Evolutionary conservation across 35 echinoderm and acorn worm species (phyloP).

Genomic region (Ptychodera flava): DNA sequence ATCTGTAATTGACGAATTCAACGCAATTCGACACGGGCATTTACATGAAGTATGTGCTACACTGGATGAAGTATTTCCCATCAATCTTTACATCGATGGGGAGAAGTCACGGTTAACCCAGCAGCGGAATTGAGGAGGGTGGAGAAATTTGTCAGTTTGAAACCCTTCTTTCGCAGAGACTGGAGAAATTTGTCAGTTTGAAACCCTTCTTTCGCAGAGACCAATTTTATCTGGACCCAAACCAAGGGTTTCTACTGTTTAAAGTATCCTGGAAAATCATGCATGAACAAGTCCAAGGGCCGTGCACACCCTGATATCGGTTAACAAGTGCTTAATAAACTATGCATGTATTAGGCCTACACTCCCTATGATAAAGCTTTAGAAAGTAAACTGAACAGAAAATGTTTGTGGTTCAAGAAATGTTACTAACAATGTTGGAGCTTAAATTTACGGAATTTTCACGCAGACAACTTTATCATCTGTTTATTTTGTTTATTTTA

Average conservation of each 20-base stretch:
- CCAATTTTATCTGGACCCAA: slow-evolving; percentile 57
- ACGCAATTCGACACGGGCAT: slow-evolving; percentile 10
- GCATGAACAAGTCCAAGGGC: slow-evolving; percentile 52
- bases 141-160: slow-evolving; percentile 27
- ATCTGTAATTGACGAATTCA: slow-evolving; percentile 9
- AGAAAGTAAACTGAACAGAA: slow-evolving; percentile 18
- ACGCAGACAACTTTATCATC: too few relatives aligned
- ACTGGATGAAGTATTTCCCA: slow-evolving; percentile 38
- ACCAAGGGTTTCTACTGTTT: slow-evolving; percentile 80
- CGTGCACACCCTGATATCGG: slow-evolving; percentile 48
- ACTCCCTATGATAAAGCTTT: slow-evolving; percentile 56
- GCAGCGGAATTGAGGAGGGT: slow-evolving; percentile 2
- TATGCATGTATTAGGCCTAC: slow-evolving; percentile 44
- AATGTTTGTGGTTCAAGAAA: slow-evolving; percentile 32
- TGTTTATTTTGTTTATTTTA: too few relatives aligned
- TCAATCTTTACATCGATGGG: slow-evolving; percentile 24
- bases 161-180: too few relatives aligned
- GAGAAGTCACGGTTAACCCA: slow-evolving; percentile 19
- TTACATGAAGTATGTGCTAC: slow-evolving; percentile 17
- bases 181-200: slow-evolving; percentile 48
- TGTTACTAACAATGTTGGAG: too few relatives aligned
- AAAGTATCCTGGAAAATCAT: slow-evolving; percentile 27
- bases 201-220: slow-evolving; percentile 34
- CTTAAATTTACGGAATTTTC: too few relatives aligned
- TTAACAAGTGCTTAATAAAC: slow-evolving; percentile 26